Conservation (phyloP, 30 jellyfish, hydroid and myxozoan species). For the Turritopsis rubra region DNA sequence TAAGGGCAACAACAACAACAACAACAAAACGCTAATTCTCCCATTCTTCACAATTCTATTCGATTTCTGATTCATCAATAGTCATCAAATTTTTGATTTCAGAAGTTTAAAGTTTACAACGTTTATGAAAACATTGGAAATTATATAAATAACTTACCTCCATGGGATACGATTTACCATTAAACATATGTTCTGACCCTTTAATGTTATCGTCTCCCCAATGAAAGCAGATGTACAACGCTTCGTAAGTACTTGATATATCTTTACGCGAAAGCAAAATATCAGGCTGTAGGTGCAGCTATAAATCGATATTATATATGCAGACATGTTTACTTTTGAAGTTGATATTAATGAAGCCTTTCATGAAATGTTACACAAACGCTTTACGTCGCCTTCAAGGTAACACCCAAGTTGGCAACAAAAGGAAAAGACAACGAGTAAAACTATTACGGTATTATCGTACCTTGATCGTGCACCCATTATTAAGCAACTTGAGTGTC, state of each 20-base stretch:
- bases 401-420: too few species aligned
- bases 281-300: neutral
- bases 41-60: too few species aligned
- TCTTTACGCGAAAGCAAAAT: conserved; percentile 8
- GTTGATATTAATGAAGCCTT: neutral
- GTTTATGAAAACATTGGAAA: neutral
- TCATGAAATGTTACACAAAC: too few species aligned
- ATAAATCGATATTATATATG: neutral
- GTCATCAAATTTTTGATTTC: neutral
- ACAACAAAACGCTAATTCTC: too few species aligned
- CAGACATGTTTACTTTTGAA: neutral
- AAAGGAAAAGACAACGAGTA: too few species aligned
- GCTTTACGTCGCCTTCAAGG: too few species aligned
- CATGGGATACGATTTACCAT: conserved; percentile 56
- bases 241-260: conserved; percentile 31
- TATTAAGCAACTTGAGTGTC: conserved; percentile 24
- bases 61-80: too few species aligned
- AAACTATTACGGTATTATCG: too few species aligned
- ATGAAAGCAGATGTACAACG: conserved; percentile 51
- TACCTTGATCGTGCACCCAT: conserved; percentile 55
- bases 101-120: neutral
- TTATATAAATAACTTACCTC: conserved; percentile 45
- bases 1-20: neutral
- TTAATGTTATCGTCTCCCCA: conserved; percentile 62
- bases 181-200: conserved; percentile 68